Evolutionary conservation across 2,797 vertebrate species (phyloP).

Genomic region (Emydoidea blandingii): DNA sequence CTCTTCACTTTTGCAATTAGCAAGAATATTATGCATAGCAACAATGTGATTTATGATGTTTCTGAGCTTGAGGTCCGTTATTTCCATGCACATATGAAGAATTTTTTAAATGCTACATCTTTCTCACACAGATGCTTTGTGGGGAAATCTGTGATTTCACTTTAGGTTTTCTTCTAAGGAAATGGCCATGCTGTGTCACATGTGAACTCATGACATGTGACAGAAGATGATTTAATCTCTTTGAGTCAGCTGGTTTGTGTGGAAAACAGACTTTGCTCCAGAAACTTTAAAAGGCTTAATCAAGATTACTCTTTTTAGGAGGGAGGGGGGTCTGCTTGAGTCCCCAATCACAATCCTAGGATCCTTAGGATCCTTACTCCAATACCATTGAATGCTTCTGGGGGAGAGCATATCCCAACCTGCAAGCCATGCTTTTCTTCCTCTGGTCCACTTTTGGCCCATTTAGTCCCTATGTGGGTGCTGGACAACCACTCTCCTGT

Average conservation of each 20-base stretch:
- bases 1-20: background rate
- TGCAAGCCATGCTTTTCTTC: background rate
- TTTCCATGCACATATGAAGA: rapidly evolving
- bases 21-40: background rate
- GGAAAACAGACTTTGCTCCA: background rate
- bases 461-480: background rate
- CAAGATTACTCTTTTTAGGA: background rate
- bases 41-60: background rate
- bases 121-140: background rate
- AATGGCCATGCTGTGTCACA: background rate
- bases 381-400: background rate
- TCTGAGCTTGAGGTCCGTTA: background rate
- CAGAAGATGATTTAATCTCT: rapidly evolving
- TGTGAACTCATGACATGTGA: background rate
- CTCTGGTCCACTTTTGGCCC: background rate
- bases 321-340: rapidly evolving
- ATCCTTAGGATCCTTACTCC: background rate
- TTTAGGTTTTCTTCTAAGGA: background rate
- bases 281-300: background rate
- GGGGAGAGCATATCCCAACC: background rate
- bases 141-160: background rate
- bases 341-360: rapidly evolving
- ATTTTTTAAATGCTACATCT: background rate
- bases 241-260: background rate
- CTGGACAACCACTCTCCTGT: background rate